Evolutionary conservation across 2,113 vertebrate species (phyloP).

Genomic region (Chionodraco myersi): DNA sequence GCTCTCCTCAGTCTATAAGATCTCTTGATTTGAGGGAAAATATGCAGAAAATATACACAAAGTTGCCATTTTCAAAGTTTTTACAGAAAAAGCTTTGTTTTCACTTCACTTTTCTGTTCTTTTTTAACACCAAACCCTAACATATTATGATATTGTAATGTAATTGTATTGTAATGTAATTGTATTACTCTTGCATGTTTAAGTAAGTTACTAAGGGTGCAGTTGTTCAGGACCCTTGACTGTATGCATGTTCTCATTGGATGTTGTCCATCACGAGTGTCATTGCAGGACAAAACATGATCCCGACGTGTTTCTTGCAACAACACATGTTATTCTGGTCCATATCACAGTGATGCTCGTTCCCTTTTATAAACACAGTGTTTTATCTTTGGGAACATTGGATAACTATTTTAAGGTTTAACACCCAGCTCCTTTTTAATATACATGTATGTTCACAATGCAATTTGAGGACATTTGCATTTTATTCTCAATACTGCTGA

Average conservation of each 20-base stretch:
- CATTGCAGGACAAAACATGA: background rate
- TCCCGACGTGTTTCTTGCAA: background rate
- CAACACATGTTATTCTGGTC: slow-evolving; percentile 1
- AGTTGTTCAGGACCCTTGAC: background rate
- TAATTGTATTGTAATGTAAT: too few species aligned
- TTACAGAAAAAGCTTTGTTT: too few species aligned
- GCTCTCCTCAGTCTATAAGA: too few species aligned
- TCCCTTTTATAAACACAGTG: background rate
- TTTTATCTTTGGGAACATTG: background rate
- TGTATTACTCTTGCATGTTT: too few species aligned
- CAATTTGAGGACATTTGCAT: background rate
- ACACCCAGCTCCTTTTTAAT: background rate
- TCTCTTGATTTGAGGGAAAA: too few species aligned
- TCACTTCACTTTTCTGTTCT: too few species aligned
- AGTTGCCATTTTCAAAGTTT: too few species aligned
- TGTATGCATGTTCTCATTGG: slow-evolving; percentile 34
- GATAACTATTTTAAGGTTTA: background rate
- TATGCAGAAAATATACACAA: too few species aligned
- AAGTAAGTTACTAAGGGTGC: too few species aligned
- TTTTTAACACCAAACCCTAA: too few species aligned
- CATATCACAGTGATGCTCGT: background rate
- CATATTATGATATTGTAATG: too few species aligned
- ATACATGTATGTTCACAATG: background rate
- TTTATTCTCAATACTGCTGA: background rate
- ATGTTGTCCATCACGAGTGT: too few species aligned